phyloP scores from a whole-genome alignment of 2,113 vertebrate species.

The Zosterops lateralis region DNA sequence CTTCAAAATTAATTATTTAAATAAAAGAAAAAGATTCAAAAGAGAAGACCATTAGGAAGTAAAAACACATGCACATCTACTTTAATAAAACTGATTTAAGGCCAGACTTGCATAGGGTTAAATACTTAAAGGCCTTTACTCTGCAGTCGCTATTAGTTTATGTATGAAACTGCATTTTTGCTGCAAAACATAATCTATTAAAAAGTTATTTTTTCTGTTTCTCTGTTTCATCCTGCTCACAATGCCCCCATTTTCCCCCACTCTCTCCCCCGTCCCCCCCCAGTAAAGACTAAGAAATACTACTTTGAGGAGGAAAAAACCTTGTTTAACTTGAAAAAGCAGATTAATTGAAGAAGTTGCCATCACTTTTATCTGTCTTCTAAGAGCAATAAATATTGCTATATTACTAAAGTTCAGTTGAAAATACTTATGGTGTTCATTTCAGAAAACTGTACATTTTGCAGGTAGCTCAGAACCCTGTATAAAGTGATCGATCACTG shows the following conservation, averaged over 20 bases:
- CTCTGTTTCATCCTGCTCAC: neutral
- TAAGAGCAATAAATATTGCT: slow-evolving; percentile 57
- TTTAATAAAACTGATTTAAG: neutral
- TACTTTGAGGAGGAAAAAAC: neutral
- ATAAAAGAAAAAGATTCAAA: neutral
- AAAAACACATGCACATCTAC: neutral
- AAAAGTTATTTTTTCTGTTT: neutral
- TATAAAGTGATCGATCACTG: neutral
- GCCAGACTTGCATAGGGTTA: neutral
- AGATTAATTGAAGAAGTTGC: slow-evolving; percentile 45
- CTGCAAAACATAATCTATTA: neutral
- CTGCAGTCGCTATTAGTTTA: neutral
- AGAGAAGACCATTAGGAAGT: neutral
- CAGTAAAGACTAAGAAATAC: neutral
- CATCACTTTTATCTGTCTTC: slow-evolving; percentile 69
- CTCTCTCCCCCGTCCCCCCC: accelerated
- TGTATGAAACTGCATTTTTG: neutral
- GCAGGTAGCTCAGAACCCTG: neutral
- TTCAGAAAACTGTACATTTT: neutral
- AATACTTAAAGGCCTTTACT: neutral
- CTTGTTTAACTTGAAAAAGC: neutral
- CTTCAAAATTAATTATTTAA: neutral
- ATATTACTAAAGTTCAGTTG: neutral
- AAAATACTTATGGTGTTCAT: neutral
- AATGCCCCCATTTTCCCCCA: too few species aligned